Evolutionary conservation across 2,888 invertebrate genomes (phyloP), one percentile per base, ranked within the genome.

Genomic region (Cheiracanthium punctorium): DNA sequence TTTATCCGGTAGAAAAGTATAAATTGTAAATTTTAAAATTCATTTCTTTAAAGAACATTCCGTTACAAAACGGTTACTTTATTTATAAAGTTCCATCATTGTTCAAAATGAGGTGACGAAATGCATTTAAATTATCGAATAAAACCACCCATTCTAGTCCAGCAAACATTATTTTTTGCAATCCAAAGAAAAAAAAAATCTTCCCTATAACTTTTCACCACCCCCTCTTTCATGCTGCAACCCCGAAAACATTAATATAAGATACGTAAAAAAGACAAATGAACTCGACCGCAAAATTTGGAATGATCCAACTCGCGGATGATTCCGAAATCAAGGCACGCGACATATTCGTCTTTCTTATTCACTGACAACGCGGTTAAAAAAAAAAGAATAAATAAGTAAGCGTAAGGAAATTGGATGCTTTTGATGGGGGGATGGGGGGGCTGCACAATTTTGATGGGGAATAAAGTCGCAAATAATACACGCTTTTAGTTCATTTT

Each of bases 301-400:
- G 72, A 65, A 72, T 80, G 80, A 80, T 80, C 65, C 72, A 72
- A 72, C 33, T 65, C 72, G n/a, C n/a, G 65, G 43, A 80, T 65
- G 33, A 52, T 69, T 69, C 37, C 69, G 69, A 37, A 69, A 69
- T 69, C 69, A 37, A 12, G 17, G 74, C 81, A 81, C 74, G 74
- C 69, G 58, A 30, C 72, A 41, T n/a, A 70, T 81, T 73, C 67
- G 33, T 73, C 69, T 81, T 81, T 24, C 58, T 58, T 58, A 58
- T 58, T 24, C 24, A 24, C 24, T 58, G 58, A 20, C 58, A 48
- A 24, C 58, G 58, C 58, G 24, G 20, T 8, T 24, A 48, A 58
- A 24, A 48, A 58, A 58, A 58, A 58, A 58, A 24, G 24, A 58
- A 58, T 58, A 24, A 58, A 58, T 58, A 58, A 24, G 58, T 58